Percentiles rank a stretch among this genome's conserved stretches.
phyloP scores from a whole-genome alignment of 2,888 invertebrate species.

The Thymelicus lineola region DNA sequence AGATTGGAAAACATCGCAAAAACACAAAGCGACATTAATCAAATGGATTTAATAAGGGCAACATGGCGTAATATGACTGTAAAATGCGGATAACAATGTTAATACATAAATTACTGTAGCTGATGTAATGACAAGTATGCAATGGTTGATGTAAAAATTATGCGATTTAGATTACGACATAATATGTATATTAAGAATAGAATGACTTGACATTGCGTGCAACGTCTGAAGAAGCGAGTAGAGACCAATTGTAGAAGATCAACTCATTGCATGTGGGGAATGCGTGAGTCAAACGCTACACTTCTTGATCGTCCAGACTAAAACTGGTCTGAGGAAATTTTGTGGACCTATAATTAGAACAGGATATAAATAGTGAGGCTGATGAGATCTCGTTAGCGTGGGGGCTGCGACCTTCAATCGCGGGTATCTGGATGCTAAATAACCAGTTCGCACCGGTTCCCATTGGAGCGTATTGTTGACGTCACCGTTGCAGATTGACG shows the following conservation, averaged over 20 bases:
- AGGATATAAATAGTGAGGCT: conserved; percentile 67
- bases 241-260: conserved; percentile 13
- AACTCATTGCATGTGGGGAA: conserved; percentile 35
- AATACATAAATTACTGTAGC: conserved; percentile 28
- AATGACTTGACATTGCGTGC: neutral
- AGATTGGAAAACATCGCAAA: conserved; percentile 21
- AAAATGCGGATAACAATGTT: conserved; percentile 43
- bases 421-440: conserved; percentile 58
- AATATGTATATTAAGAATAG: neutral
- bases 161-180: neutral
- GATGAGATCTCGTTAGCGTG: conserved; percentile 69
- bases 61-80: conserved; percentile 28
- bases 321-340: conserved; percentile 63
- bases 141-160: conserved; percentile 27
- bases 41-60: conserved; percentile 29
- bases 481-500: conserved; percentile 59
- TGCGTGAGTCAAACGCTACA: conserved; percentile 41
- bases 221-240: neutral
- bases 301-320: conserved; percentile 47
- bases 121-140: conserved; percentile 39
- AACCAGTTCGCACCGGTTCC: conserved; percentile 60
- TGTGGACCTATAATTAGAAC: conserved; percentile 69
- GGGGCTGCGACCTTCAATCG: conserved; percentile 73
- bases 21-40: conserved; percentile 32
- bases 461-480: conserved; percentile 50